A percentile compares a stretch with the other conserved stretches of the same genome.
Evolutionary conservation across 2,888 invertebrate genomes (phyloP).

Genomic region (Ophion ellenae): DNA sequence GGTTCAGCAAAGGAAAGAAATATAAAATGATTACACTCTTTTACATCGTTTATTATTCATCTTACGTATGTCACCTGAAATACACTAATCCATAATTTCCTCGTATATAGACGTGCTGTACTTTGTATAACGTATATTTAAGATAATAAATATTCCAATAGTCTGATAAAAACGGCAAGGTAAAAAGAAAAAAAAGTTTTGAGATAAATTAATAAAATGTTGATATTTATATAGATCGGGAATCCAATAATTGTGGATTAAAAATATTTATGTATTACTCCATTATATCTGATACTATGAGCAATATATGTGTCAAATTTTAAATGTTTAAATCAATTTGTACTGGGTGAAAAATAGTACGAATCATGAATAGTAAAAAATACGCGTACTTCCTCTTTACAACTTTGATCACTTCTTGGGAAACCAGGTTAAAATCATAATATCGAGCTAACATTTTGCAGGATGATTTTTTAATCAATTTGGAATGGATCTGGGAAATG

Average conservation of each 20-base stretch:
- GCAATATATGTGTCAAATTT: no score
- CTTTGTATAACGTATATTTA: no score
- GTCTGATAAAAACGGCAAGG: no score
- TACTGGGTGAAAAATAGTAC: not conserved
- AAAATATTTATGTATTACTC: no score
- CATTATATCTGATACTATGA: no score
- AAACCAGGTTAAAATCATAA: not conserved
- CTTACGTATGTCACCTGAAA: not conserved
- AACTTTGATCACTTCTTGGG: not conserved
- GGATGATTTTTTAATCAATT: not conserved
- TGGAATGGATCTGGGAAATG: not conserved
- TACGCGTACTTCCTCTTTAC: not conserved
- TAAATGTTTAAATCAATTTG: not conserved
- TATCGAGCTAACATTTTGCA: not conserved
- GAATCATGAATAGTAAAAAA: not conserved
- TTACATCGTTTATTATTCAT: not conserved
- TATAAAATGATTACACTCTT: constrained; percentile 4
- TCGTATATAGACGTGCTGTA: no score
- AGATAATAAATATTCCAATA: no score
- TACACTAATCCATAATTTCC: not conserved
- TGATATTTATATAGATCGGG: no score
- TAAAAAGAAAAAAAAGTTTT: no score
- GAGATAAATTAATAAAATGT: no score
- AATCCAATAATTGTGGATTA: no score
- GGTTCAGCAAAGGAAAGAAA: not conserved